Conservation (phyloP, 1,140 invertebrate genomes). For the Euwallacea similis region DNA sequence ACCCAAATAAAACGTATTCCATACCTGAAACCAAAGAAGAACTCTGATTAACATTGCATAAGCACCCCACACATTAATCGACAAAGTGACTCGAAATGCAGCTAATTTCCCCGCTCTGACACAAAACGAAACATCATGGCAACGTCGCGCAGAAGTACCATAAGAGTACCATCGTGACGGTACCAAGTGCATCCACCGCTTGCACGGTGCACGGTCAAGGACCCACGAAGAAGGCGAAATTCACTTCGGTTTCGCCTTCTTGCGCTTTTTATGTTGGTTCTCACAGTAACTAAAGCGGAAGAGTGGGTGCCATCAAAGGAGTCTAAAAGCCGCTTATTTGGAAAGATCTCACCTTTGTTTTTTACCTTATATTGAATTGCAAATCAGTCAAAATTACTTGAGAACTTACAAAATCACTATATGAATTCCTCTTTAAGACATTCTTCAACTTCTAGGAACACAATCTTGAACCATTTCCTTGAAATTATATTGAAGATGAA, state of each 20-base stretch:
- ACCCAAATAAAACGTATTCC: no score
- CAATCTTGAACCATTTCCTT: no score
- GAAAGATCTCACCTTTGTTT: constrained; percentile 3
- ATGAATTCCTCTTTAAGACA: no score
- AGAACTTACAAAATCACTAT: no score
- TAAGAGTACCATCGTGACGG: constrained; percentile 6
- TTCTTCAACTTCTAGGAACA: no score
- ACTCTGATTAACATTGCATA: no score
- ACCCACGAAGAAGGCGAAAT: constrained; percentile 34
- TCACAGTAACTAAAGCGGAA: constrained; percentile 21
- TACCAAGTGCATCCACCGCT: constrained; percentile 15
- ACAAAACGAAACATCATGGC: background rate
- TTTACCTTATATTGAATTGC: background rate
- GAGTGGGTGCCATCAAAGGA: background rate
- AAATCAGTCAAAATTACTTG: no score
- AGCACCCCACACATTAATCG: no score
- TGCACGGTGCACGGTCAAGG: constrained; percentile 35
- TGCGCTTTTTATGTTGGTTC: constrained; percentile 16
- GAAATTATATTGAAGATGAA: no score
- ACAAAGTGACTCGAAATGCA: no score
- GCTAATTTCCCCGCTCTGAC: no score
- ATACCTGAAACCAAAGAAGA: no score
- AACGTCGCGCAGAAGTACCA: constrained; percentile 5
- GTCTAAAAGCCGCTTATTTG: background rate
- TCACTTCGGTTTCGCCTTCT: constrained; percentile 21